Conservation (phyloP, 2,797 vertebrate genomes). For the Myiotriccus ornatus region DNA sequence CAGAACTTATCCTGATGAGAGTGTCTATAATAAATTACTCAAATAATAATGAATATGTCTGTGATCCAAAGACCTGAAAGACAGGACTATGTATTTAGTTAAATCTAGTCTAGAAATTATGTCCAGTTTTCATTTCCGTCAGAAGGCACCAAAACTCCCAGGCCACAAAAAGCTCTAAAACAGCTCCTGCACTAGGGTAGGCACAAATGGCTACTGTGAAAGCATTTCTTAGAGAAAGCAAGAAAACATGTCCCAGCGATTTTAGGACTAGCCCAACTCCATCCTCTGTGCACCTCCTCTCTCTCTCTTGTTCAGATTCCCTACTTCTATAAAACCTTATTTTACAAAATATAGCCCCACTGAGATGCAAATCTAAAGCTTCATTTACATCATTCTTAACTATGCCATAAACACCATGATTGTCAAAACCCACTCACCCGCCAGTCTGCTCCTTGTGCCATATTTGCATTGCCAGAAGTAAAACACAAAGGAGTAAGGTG, state of each 20-base stretch:
- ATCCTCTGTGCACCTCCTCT: background rate
- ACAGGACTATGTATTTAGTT: background rate
- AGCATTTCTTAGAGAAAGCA: background rate
- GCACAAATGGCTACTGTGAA: background rate
- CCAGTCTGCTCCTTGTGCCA: background rate
- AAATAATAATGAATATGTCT: background rate
- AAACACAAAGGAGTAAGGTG: background rate
- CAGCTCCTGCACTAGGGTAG: background rate
- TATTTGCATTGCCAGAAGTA: background rate
- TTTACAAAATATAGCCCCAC: background rate
- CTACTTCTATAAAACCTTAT: background rate
- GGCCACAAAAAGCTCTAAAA: background rate
- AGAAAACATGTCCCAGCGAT: rapidly evolving
- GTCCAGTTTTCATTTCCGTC: background rate
- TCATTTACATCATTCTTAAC: background rate
- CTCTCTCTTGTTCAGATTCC: background rate
- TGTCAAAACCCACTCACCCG: background rate
- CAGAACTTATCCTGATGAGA: background rate
- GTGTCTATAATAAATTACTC: background rate
- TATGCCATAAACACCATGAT: background rate
- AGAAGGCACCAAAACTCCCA: background rate
- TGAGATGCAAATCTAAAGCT: background rate
- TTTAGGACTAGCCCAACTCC: background rate
- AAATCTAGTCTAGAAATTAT: background rate
- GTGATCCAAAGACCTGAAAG: background rate